Conservation (phyloP, 2,797 vertebrate genomes). For the Pogonophryne albipinna region DNA sequence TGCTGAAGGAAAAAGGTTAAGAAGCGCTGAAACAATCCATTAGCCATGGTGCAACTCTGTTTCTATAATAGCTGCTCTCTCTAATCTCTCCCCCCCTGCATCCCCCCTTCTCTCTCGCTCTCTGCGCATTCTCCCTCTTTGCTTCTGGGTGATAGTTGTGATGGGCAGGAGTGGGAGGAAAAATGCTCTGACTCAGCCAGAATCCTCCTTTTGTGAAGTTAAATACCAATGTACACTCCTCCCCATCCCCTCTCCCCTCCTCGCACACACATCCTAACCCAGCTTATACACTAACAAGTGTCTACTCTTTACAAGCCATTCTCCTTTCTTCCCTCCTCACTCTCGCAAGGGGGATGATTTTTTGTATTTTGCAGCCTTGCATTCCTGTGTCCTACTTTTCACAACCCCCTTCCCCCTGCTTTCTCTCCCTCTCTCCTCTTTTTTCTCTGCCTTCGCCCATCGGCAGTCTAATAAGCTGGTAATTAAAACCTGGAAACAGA, state of each 20-base stretch:
- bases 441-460: conserved; percentile 22
- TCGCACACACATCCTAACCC: conserved; percentile 17
- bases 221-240: conserved; percentile 71
- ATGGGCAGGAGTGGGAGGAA: conserved; percentile 73
- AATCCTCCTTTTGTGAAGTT: conserved; percentile 71
- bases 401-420: conserved; percentile 1
- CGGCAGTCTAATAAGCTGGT: conserved; percentile 74
- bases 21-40: conserved; percentile 62
- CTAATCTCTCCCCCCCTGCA: conserved; percentile 49
- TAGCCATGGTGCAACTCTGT: conserved; percentile 35
- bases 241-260: conserved; percentile 20
- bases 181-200: conserved; percentile 74
- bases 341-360: conserved; percentile 42
- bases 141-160: conserved; percentile 65
- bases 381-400: conserved; percentile 68
- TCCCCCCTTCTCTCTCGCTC: conserved; percentile 1
- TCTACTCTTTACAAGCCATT: conserved; percentile 17
- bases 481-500: conserved; percentile 77
- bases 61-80: conserved; percentile 49
- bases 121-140: conserved; percentile 31
- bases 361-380: conserved; percentile 39
- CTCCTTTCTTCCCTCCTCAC: conserved; percentile 14
- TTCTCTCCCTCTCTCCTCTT: not conserved
- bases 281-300: conserved; percentile 28
- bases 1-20: conserved; percentile 49